phyloP scores from a whole-genome alignment of 2,113 vertebrate genomes.

The Scatophagus argus region DNA sequence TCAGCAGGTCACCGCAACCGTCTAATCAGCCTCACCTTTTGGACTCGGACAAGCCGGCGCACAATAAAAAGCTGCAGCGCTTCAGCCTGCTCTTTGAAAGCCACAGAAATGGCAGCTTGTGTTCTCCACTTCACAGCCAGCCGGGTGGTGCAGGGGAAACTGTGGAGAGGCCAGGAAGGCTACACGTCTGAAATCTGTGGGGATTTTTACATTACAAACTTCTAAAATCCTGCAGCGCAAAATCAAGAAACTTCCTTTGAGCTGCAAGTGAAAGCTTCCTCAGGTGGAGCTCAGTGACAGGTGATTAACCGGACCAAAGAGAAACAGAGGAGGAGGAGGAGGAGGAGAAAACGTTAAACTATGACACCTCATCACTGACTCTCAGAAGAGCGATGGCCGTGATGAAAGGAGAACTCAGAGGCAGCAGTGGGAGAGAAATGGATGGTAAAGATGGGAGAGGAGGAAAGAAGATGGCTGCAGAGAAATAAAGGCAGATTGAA shows the following conservation, averaged over 20 bases:
- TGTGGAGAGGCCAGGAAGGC: neutral
- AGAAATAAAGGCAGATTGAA: constrained; percentile 51
- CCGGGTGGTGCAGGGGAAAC: constrained; percentile 13
- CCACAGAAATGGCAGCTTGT: constrained; percentile 30
- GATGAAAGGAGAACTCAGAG: constrained; percentile 26
- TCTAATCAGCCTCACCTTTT: constrained; percentile 39
- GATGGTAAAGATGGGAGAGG: constrained; percentile 31
- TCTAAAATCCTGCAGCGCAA: neutral
- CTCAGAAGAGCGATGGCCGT: neutral
- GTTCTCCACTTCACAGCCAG: constrained; percentile 19
- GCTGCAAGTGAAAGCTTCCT: neutral
- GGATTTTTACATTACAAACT: neutral
- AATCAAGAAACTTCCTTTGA: neutral
- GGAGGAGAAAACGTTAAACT: constrained; percentile 1
- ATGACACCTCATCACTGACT: neutral
- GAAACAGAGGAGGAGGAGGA: neutral
- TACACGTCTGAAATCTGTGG: neutral
- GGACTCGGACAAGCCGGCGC: neutral
- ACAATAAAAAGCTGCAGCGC: constrained; percentile 17
- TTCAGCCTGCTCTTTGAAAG: constrained; percentile 40
- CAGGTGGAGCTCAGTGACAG: neutral
- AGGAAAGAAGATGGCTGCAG: constrained; percentile 23
- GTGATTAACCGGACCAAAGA: neutral
- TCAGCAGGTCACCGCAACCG: constrained; percentile 19
- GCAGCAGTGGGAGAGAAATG: constrained; percentile 26